Evolutionary conservation across 2,797 vertebrate genomes (phyloP), one percentile per base, ranked within the genome.

Genomic region (Hemitrygon akajei): DNA sequence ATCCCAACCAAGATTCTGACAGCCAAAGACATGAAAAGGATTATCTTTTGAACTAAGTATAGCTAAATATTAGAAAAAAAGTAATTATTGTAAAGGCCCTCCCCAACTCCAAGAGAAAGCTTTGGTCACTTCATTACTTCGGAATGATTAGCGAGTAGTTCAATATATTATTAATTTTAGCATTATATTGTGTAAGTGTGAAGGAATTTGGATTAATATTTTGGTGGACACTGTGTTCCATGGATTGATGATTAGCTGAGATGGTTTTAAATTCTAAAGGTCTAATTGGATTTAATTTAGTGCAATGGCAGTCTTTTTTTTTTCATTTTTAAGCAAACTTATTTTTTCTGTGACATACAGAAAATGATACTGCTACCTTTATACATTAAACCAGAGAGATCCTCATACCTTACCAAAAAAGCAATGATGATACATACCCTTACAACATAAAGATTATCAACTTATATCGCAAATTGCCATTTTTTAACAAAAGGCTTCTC

Each of bases 361-460:
- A 76, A 76, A 73, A 93, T 93, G 69, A 93, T 71, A 73, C 71
- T 76, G 91, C 91, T 93, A 75, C 91, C 91, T 58, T 93, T 76
- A 40, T 93, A 93, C 71, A 93, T 76, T 93, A 76, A 93, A 93
- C 91, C 91, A 93, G 91, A 92, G 69, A 92, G 89, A 93, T 89
- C 40, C 69, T 75, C 91, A 30, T 75, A 37, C 91, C 69, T 47
- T 92, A 37, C 37, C 91, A 22, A 92, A 93, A 93, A 93, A 93
- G 66, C 66, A 93, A 93, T 93, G 37, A 92, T 71, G 89, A 34
- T 58, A 22, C 60, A 75, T 93, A 75, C 18, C 30, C 76, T 93
- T 56, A 93, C 91, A 93, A 93, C 71, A n/a, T 47, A 30, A 92
- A 92, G 40, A 93, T 56, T 89, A 30, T 56, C 71, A 93, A 93